Base-by-base conservation (phyloP, 1,140 invertebrate species). In the Pseudomyrmex sp. region DNA sequence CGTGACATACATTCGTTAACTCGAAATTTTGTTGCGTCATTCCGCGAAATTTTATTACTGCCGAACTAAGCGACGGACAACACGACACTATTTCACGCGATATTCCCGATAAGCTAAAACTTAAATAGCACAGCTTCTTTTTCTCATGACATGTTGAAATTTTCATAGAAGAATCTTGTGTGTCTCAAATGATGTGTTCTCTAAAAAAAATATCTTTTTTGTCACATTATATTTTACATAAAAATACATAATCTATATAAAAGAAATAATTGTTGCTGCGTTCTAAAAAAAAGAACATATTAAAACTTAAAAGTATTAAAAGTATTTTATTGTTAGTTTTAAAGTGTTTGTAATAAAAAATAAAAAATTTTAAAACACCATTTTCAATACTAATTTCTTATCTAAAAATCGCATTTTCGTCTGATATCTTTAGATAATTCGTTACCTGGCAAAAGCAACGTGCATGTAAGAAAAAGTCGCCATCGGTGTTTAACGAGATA, bases 1-100 rank as follows among this genome's bases (percentile, higher is more conserved):
- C 54, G 66, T 61, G 59, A 80, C 54, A 72, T 54, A 72, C 10
- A 66, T 80, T 80, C 54, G 59, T 80, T 80, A 80, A 72, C 7
- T 46, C 66, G 54, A 15, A 80, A 59, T 61, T 35, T 35, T 35
- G 35, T 35, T 35, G 5, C 35, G 44, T 70, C 54, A 23, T 8
- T n/a, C 44, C 44, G 35, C 7, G n/a, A 56, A 23, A 80, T 72
- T 70, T 70, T 48, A 58, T 66, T 46, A 15, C 74, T 15, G 12
- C 48, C 61, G 54, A 52, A 59, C 23, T 35, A 35, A 35, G 35
- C 35, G 35, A 44, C 54, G 20, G 9, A 10, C 52, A 15, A 50
- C 20, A 26, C 7, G 12, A 66, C 12, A 50, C 46, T 69, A 69
- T 79, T 58, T 58, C 46, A 8, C 59, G 23, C 26, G 61, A 54